Conservation (phyloP, 1,140 invertebrate genomes). For the Heliothis subflexa region DNA sequence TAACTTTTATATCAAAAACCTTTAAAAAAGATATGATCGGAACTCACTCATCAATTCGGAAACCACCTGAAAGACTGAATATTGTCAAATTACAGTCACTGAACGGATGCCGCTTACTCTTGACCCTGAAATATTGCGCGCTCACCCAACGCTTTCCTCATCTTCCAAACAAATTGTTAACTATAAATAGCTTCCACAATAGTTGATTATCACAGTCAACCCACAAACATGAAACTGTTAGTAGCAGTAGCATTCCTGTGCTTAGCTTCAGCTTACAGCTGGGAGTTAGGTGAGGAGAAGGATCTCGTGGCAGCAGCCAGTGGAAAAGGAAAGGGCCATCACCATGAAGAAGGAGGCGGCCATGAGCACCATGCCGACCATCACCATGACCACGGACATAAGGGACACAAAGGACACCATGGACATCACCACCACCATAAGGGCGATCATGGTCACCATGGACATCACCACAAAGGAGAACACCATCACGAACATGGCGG, state of each 20-base stretch:
- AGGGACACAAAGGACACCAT: conserved; percentile 80
- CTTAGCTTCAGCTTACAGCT: conserved; percentile 71
- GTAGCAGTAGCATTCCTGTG: conserved; percentile 71
- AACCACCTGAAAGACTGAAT: conserved; percentile 40
- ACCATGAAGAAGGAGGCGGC: conserved; percentile 89
- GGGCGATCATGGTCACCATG: conserved; percentile 75
- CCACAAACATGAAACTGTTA: conserved; percentile 76
- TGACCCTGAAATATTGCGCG: conserved; percentile 59
- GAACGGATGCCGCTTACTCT: conserved; percentile 30
- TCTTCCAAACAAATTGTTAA: conserved; percentile 56
- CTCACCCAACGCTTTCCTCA: conserved; percentile 79
- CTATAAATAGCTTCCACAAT: conserved; percentile 72
- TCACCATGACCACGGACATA: conserved; percentile 77
- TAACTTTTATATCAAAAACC: not conserved
- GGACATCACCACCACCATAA: conserved; percentile 81
- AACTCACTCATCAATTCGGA: conserved; percentile 49
- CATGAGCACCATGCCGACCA: conserved; percentile 78
- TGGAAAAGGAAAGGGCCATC: conserved; percentile 86
- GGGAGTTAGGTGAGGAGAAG: conserved; percentile 68
- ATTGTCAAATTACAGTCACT: conserved; percentile 36
- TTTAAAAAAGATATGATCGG: not conserved
- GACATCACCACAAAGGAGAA: conserved; percentile 74
- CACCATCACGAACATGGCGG: conserved; percentile 78
- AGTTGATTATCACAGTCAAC: conserved; percentile 61
- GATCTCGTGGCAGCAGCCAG: conserved; percentile 85